Evolutionary conservation across 2,797 vertebrate genomes (phyloP).

Genomic region (Sparidentex hasta): DNA sequence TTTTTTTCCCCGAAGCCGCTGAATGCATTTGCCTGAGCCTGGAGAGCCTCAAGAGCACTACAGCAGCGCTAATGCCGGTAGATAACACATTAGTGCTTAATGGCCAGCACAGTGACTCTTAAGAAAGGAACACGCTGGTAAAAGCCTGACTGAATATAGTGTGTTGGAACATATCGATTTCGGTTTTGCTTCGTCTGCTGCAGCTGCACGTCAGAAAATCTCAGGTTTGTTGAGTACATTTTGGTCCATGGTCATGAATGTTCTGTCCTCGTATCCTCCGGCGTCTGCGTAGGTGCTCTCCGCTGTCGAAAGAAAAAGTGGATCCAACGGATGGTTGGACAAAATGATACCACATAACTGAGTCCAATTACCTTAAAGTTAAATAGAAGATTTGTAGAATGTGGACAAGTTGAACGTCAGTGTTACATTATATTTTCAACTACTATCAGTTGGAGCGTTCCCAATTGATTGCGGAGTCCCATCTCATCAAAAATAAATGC

Average conservation of each 20-base stretch:
- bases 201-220: neutral
- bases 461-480: too few species aligned
- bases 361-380: neutral
- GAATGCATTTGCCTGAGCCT: constrained; percentile 31
- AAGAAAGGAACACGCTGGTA: constrained; percentile 21
- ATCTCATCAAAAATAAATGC: too few species aligned
- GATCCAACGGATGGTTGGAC: neutral
- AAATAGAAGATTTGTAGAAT: too few species aligned
- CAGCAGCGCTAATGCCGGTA: constrained; percentile 30
- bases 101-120: constrained; percentile 22
- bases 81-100: constrained; percentile 32
- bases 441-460: too few species aligned
- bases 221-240: neutral
- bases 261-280: neutral
- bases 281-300: neutral
- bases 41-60: constrained; percentile 44
- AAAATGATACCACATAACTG: neutral
- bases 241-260: neutral
- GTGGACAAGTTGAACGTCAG: too few species aligned
- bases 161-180: neutral
- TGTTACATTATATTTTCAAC: too few species aligned
- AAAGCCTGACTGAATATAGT: neutral
- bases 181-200: neutral
- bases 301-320: neutral
- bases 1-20: neutral